Evolutionary conservation across 2,113 vertebrate species (phyloP).

Genomic region (Theristicus caerulescens): DNA sequence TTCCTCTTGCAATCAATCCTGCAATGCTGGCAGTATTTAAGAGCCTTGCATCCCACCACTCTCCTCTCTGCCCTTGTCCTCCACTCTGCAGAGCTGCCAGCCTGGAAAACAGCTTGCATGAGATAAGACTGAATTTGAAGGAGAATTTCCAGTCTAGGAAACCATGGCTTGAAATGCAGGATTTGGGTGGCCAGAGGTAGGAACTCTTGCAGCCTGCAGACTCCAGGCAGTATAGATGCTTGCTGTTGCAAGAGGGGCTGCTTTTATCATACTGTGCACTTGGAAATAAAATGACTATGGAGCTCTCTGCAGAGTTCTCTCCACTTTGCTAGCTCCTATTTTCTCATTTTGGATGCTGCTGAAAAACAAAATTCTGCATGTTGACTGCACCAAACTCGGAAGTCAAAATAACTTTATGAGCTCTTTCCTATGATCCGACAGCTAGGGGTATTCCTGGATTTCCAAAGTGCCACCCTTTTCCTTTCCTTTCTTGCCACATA

Average conservation of each 20-base stretch:
- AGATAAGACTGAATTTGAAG: not conserved
- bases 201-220: not conserved
- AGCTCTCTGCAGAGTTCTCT: not conserved
- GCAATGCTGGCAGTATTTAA: fast-evolving
- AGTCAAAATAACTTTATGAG: not conserved
- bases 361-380: not conserved
- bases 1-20: not conserved
- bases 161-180: not conserved
- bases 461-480: constrained; percentile 10
- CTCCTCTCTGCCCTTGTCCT: not conserved
- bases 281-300: not conserved
- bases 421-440: not conserved
- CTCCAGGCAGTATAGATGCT: not conserved
- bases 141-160: not conserved
- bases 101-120: not conserved
- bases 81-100: not conserved
- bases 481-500: constrained; percentile 24
- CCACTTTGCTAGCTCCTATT: not conserved
- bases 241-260: not conserved
- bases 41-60: not conserved
- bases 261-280: not conserved
- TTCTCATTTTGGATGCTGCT: not conserved
- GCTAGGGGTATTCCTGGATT: constrained; percentile 13
- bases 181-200: not conserved
- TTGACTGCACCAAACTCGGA: not conserved